A percentile compares a stretch with the other conserved stretches of the same genome.
Evolutionary conservation across 2,797 vertebrate species (phyloP).

Genomic region (Lemur catta): DNA sequence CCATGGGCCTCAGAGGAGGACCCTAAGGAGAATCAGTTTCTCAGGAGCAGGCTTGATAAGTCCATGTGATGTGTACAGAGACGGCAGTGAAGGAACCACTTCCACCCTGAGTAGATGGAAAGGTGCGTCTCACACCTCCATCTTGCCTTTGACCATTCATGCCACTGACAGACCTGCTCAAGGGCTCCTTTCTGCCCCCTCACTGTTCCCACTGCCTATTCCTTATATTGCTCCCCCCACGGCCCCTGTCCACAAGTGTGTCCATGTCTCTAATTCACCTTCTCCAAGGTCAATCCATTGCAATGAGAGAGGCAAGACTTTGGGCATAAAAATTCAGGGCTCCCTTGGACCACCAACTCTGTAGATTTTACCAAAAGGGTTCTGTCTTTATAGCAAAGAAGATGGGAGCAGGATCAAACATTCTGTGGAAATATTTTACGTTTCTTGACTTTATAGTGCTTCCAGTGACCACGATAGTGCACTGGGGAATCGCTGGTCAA

Average conservation of each 20-base stretch:
- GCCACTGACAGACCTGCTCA: neutral
- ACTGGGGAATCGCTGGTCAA: neutral
- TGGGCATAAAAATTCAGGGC: neutral
- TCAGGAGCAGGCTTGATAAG: neutral
- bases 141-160: neutral
- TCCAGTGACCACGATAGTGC: neutral
- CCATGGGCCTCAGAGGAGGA: neutral
- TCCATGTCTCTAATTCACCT: neutral
- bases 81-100: neutral
- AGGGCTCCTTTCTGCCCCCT: neutral
- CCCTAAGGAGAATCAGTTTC: neutral
- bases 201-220: neutral
- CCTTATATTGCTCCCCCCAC: neutral
- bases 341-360: neutral
- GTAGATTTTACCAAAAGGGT: neutral
- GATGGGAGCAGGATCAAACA: neutral
- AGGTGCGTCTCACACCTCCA: neutral
- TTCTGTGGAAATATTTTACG: neutral
- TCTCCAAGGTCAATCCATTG: neutral
- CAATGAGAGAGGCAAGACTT: neutral
- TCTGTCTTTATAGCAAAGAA: slow-evolving; percentile 4
- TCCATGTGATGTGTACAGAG: neutral
- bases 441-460: neutral
- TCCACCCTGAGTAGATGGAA: neutral
- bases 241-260: neutral